Evolutionary conservation across 2,797 vertebrate genomes (phyloP).

Genomic region (Tapirus indicus): DNA sequence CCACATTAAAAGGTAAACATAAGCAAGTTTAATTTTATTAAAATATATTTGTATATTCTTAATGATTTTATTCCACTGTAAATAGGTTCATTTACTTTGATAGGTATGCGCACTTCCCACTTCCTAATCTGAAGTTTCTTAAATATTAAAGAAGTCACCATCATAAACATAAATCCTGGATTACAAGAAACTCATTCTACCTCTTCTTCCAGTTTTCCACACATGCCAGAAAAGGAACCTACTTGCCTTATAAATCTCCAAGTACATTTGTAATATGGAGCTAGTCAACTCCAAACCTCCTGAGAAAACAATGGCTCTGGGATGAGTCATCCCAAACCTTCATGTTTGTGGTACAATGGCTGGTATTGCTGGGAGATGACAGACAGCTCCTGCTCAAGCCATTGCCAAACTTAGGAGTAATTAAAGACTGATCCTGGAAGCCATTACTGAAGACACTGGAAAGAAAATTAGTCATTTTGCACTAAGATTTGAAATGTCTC

Average conservation of each 20-base stretch:
- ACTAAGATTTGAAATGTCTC: neutral
- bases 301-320: neutral
- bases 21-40: constrained; percentile 25
- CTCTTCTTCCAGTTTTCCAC: neutral
- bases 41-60: neutral
- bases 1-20: neutral
- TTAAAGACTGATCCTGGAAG: neutral
- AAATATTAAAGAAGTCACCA: constrained; percentile 10
- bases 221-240: neutral
- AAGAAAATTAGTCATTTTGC: neutral
- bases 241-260: neutral
- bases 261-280: neutral
- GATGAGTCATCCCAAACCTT: neutral
- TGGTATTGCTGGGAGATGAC: neutral
- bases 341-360: neutral
- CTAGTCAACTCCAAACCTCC: neutral
- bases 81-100: neutral
- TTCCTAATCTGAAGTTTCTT: neutral
- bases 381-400: neutral
- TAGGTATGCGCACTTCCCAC: neutral
- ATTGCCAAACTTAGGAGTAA: neutral
- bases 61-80: neutral
- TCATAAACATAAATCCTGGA: neutral
- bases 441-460: neutral
- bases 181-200: neutral